Evolutionary conservation across 2,888 invertebrate genomes (phyloP).

Genomic region (Monochamus alternatus): DNA sequence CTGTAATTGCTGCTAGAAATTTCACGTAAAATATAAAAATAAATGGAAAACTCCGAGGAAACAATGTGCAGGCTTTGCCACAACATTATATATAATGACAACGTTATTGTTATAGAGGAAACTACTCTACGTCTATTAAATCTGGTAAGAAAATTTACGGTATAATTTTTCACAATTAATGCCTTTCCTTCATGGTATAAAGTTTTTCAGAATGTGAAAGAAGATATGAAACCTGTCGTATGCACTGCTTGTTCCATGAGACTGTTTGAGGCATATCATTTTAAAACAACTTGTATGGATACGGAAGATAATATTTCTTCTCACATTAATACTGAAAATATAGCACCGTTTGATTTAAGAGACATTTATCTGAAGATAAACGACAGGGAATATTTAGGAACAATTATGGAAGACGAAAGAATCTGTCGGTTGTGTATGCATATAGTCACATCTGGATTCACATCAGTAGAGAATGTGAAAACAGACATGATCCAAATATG

Average conservation of each 20-base stretch:
- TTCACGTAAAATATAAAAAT: no score
- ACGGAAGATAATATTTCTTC: not conserved
- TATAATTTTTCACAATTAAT: not conserved
- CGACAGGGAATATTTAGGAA: not conserved
- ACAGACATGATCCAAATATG: not conserved
- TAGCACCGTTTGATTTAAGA: not conserved
- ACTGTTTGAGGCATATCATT: not conserved
- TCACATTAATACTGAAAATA: not conserved
- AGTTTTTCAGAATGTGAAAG: not conserved
- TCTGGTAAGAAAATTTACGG: not conserved
- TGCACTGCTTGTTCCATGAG: not conserved
- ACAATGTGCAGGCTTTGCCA: not conserved
- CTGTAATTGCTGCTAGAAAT: no score
- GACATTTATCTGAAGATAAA: not conserved
- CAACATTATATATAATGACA: no score
- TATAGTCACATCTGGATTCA: not conserved
- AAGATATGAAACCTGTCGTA: not conserved
- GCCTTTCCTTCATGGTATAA: not conserved
- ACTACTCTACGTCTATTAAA: not conserved
- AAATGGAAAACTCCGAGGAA: not conserved
- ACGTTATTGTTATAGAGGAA: not conserved
- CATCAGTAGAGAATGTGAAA: not conserved
- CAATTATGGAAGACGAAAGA: not conserved
- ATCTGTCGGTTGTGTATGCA: constrained; percentile 11
- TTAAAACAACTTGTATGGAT: not conserved